Evolutionary conservation across 2,113 vertebrate genomes (phyloP), one percentile per base, ranked within the genome.

Genomic region (Lophura nycthemera): DNA sequence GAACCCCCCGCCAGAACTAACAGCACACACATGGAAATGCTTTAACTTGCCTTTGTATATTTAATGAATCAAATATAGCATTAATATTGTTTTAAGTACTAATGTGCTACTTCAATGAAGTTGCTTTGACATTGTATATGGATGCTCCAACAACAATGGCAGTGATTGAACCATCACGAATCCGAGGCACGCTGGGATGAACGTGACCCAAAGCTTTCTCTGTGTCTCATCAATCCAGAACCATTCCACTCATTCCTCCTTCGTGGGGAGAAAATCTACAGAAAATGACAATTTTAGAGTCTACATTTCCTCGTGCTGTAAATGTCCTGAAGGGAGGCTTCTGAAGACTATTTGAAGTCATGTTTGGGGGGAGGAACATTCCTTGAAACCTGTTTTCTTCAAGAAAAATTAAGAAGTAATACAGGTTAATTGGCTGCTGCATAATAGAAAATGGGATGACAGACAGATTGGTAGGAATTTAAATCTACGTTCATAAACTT

Each of bases 31-130:
- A 97, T 97, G 98, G 97, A 97, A 98, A 93, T 19, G 85, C 93
- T 97, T 96, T 75, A 42, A 72, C 77, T 38, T 17, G 96, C 92
- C 96, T 98, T 97, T 96, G 97, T 96, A 64, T 96, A 94, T 71
- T 95, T 97, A 97, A 97, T 97, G 97, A 97, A 97, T 97, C 97
- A 96, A 97, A 96, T 92, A 64, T 43, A 97, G 97, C 29, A 97
- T 97, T 96, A 97, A 97, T 97, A 94, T 87, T 96, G 97, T 93
- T 96, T 97, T 98, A 97, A 97, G 97, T 92, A 97, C 95, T 91
- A 96, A 96, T 97, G 97, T 70, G 95, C 95, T 83, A 60, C 95
- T 97, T 86, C 96, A 97, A 90, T 95, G 92, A 95, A 90, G 96
- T 45, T 69, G 92, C 92, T 77, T 27, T 77, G 59, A 96, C 84